phyloP scores from a whole-genome alignment of 2,888 invertebrate species.

The Conops quadrifasciatus region DNA sequence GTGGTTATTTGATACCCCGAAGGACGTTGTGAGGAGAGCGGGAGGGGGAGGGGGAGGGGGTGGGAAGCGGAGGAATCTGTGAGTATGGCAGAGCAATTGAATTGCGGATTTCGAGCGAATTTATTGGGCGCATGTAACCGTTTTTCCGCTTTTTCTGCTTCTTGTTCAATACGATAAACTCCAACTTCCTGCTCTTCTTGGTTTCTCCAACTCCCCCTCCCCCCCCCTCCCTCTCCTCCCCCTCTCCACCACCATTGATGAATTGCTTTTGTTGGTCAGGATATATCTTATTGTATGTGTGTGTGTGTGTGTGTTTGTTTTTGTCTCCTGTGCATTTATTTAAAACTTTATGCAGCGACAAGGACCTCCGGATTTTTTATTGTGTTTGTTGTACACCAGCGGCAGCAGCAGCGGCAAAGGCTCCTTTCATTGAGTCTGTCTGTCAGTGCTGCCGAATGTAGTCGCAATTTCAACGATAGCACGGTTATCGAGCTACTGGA shows the following conservation, averaged over 20 bases:
- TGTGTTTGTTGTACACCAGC: neutral
- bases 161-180: neutral
- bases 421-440: constrained; percentile 1
- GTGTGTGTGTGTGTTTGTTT: constrained; percentile 22
- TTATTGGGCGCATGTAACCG: constrained; percentile 20
- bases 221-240: neutral
- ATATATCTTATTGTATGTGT: constrained; percentile 18
- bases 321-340: constrained; percentile 39
- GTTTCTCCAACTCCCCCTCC: neutral
- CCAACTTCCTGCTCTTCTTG: too few species aligned
- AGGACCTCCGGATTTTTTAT: constrained; percentile 24
- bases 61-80: neutral
- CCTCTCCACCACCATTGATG: constrained; percentile 7
- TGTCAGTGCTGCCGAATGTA: too few species aligned
- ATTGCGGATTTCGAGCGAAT: constrained; percentile 40
- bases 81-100: constrained; percentile 30
- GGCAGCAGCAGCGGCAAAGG: constrained; percentile 7
- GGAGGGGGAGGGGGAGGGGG: constrained; percentile 2
- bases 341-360: constrained; percentile 39
- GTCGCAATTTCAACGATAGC: constrained; percentile 33
- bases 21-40: neutral
- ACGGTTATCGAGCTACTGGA: constrained; percentile 37
- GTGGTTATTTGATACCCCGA: too few species aligned
- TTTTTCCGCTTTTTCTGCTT: neutral
- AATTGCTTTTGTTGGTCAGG: constrained; percentile 2